Percentiles rank a stretch among this genome's conserved stretches.
phyloP scores from a whole-genome alignment of 1,140 invertebrate species.

The Battus philenor region DNA sequence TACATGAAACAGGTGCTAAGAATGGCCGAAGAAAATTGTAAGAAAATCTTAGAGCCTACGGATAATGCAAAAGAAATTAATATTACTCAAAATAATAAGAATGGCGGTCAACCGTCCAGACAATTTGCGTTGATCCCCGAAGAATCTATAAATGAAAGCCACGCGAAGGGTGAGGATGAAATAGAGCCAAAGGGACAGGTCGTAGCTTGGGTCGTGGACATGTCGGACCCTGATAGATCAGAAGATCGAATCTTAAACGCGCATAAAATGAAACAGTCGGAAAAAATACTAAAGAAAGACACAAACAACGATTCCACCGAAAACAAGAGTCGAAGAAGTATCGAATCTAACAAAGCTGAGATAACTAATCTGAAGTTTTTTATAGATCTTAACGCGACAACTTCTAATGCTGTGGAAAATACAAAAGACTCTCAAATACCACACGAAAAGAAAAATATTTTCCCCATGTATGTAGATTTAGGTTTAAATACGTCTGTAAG shows the following conservation, averaged over 20 bases:
- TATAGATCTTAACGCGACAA: slow-evolving; percentile 53
- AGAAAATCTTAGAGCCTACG: too few relatives aligned
- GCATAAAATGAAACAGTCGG: slow-evolving; percentile 34
- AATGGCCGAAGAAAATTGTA: too few relatives aligned
- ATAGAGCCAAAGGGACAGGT: slow-evolving; percentile 21
- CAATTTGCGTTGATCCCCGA: too few relatives aligned
- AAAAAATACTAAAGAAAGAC: slow-evolving; percentile 29
- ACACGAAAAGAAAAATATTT: slow-evolving; percentile 60
- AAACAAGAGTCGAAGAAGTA: slow-evolving; percentile 41
- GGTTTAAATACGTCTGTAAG: slow-evolving; percentile 48
- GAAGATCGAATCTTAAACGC: slow-evolving; percentile 15
- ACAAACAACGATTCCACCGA: slow-evolving; percentile 26
- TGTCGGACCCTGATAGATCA: slow-evolving; percentile 32
- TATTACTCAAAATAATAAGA: too few relatives aligned
- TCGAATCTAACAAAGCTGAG: slow-evolving; percentile 53
- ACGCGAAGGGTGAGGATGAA: too few relatives aligned
- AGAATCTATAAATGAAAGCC: too few relatives aligned
- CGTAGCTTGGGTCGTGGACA: slow-evolving; percentile 56
- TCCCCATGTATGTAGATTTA: slow-evolving; percentile 67
- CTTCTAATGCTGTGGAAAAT: slow-evolving; percentile 33
- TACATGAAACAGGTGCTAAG: too few relatives aligned
- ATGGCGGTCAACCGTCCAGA: too few relatives aligned
- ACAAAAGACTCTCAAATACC: slow-evolving; percentile 21
- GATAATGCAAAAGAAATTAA: too few relatives aligned
- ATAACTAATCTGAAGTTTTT: slow-evolving; percentile 57